These are phyloP conservation scores for Callospermophilus lateralis DNA, from an alignment of 2,113 vertebrate genomes.

Conservation along the genomic window DNA sequence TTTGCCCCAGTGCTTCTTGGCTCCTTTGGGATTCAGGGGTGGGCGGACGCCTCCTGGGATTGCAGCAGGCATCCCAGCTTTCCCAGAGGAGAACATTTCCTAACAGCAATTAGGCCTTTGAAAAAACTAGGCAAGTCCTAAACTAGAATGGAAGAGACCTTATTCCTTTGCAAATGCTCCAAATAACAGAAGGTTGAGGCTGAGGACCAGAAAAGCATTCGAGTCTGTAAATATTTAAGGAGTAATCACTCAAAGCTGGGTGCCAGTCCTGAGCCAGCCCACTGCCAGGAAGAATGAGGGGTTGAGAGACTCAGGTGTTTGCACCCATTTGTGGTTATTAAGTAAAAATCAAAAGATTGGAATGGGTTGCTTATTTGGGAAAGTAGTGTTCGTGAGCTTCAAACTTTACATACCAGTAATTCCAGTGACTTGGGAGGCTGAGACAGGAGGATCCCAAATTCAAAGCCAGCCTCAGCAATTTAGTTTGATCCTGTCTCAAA, in stretches of 20 bases:
- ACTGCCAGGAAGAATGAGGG: not conserved
- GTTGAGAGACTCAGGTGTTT: not conserved
- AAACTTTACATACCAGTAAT: too few species aligned
- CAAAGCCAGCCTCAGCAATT: too few species aligned
- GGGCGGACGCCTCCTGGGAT: fast-evolving
- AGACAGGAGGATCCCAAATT: too few species aligned
- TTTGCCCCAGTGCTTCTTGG: not conserved
- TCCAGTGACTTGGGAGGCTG: too few species aligned
- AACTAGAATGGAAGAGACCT: not conserved
- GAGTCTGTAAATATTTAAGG: not conserved
- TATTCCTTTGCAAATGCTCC: not conserved
- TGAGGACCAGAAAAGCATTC: not conserved
- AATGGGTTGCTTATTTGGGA: not conserved
- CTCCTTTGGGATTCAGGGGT: too few species aligned
- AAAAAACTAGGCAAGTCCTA: not conserved
- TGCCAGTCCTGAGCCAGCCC: not conserved
- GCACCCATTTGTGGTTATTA: fast-evolving
- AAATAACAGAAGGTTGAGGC: not conserved
- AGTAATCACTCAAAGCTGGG: too few species aligned
- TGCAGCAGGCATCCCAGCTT: not conserved
- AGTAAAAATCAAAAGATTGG: not conserved
- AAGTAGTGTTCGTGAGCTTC: not conserved
- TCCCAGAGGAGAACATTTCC: not conserved
- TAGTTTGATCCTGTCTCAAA: too few species aligned
- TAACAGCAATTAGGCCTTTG: not conserved